Evolutionary conservation across 2,797 vertebrate genomes (phyloP).

Genomic region (Karalla daura): DNA sequence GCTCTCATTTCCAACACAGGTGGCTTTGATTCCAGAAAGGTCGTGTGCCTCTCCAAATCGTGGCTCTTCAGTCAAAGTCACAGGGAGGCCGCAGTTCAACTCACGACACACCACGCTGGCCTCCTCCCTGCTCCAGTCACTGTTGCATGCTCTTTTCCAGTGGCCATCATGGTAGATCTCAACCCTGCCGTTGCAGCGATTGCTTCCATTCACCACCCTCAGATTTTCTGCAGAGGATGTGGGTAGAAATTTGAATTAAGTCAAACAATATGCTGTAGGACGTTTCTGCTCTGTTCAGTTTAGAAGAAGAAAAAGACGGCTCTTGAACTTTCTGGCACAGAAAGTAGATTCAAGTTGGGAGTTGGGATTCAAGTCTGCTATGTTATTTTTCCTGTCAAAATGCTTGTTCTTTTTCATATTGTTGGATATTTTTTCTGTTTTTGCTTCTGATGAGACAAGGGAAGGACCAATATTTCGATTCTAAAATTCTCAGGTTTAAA

Average conservation of each 20-base stretch:
- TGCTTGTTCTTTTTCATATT: too few relatives aligned
- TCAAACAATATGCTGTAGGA: background rate
- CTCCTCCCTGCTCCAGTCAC: constrained; percentile 43
- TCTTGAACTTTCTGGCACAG: too few relatives aligned
- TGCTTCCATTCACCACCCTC: constrained; percentile 63
- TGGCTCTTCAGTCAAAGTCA: fast-evolving
- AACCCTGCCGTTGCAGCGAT: constrained; percentile 68
- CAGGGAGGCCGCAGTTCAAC: constrained; percentile 59
- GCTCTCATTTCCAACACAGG: constrained; percentile 71
- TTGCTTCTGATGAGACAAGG: too few relatives aligned
- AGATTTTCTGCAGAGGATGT: constrained; percentile 50
- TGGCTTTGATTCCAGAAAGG: constrained; percentile 41
- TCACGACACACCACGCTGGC: constrained; percentile 72
- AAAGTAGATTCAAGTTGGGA: too few relatives aligned
- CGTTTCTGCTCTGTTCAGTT: too few relatives aligned
- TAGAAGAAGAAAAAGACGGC: too few relatives aligned
- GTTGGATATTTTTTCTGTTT: too few relatives aligned
- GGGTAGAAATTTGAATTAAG: background rate
- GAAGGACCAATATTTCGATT: too few relatives aligned
- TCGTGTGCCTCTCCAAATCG: constrained; percentile 40
- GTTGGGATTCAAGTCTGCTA: too few relatives aligned
- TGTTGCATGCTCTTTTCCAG: constrained; percentile 69
- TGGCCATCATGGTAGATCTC: constrained; percentile 33
- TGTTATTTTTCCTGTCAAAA: too few relatives aligned
- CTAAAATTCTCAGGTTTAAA: too few relatives aligned